Base-by-base conservation (phyloP, 2,797 vertebrate genomes). In the Chaetophractus vellerosus region DNA sequence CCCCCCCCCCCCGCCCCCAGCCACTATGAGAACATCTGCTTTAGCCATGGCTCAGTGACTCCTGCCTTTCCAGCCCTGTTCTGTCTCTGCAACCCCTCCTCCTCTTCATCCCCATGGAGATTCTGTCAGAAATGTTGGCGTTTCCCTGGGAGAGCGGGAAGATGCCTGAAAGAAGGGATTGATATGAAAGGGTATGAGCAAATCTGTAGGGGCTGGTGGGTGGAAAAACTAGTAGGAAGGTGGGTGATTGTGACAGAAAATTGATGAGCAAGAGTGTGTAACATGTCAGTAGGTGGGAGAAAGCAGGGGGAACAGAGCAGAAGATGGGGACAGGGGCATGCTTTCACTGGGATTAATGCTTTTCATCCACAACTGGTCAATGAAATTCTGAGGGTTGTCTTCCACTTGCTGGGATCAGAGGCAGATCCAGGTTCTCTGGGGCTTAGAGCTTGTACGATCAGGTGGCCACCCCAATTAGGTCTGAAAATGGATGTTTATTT, bases 61-160 rank as follows among this genome's bases (percentile, higher is more conserved):
- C 79, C 85, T 84, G 90, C 88, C 55, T 93, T 82, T 61, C 45
- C 28, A 78, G 61, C 80, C 45, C 88, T n/a, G 69, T 71, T 82
- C 75, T 74, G 82, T 50, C 6, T n/a, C 75, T 12, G 33, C 28
- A 83, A 36, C 94, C 88, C 93, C 93, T 92, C 94, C 95, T 96
- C 93, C 82, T 96, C 69, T 92, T 95, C 86, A 92, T 97, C 59
- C 94, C 94, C 95, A 96, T 90, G 95, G 96, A 94, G 92, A 96
- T 96, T 82, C 95, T 96, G 94, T 95, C 97, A 96, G 97, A 94
- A 95, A 84, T 87, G 95, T 90, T 90, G 87, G 92, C 2, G 4
- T 78, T 81, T 88, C 93, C 84, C 96, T 72, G 48, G 92, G 93
- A 96, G 57, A 91, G 61, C 52, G 31, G 52, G 63, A 57, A 69